Percentiles rank a stretch among this genome's conserved stretches.
Conservation (phyloP, 2,113 vertebrate species). For the Ellobius talpinus region DNA sequence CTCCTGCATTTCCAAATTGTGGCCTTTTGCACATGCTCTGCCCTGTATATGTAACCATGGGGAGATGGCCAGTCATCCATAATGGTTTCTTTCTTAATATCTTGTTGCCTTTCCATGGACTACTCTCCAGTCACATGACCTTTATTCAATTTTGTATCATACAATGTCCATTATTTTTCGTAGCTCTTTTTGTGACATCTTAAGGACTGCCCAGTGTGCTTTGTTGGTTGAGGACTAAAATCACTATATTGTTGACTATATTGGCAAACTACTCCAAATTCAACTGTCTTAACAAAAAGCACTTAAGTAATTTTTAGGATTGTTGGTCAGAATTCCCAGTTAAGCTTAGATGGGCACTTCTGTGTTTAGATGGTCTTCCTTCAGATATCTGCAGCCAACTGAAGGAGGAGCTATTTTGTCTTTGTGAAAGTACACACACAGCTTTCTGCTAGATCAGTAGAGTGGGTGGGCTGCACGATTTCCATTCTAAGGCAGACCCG, state of each 20-base stretch:
- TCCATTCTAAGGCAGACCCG: background rate
- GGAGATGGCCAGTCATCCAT: background rate
- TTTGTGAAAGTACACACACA: background rate
- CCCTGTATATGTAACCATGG: background rate
- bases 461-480: background rate
- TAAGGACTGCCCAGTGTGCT: background rate
- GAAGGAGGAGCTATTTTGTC: background rate
- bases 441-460: background rate
- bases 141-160: background rate
- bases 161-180: slow-evolving; percentile 17
- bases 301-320: background rate
- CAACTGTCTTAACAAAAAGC: background rate
- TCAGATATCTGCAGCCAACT: background rate
- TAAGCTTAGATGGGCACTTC: background rate
- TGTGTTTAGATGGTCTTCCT: background rate
- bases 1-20: background rate
- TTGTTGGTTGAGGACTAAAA: background rate
- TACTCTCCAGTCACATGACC: background rate
- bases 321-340: background rate
- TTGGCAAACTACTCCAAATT: background rate
- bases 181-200: background rate
- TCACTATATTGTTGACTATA: background rate
- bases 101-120: background rate
- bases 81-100: background rate
- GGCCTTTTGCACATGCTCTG: background rate